Evolutionary conservation across 1,140 invertebrate genomes (phyloP).

Genomic region (Steinernema khuongi): DNA sequence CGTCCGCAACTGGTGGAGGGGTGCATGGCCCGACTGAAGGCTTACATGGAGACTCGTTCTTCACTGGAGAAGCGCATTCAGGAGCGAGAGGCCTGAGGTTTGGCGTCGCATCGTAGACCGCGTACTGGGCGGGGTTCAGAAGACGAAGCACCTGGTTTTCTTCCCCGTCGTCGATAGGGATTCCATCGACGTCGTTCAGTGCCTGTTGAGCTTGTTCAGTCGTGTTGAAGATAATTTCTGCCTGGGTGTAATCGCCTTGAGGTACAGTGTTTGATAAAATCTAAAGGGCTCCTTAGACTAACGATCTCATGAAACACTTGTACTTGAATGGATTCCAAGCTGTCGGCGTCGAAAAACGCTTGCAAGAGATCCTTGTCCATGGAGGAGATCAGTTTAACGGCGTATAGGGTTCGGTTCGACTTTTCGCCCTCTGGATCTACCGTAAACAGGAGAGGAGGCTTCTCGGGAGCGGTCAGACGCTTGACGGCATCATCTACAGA

Average conservation of each 20-base stretch:
- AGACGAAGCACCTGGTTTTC: background rate
- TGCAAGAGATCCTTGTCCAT: background rate
- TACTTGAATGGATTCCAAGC: background rate
- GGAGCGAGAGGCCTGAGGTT: background rate
- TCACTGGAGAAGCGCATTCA: background rate
- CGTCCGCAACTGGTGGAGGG: background rate
- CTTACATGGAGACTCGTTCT: background rate
- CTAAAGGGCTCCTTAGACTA: background rate
- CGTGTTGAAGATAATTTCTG: background rate
- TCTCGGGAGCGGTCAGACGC: background rate
- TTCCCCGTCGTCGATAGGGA: background rate
- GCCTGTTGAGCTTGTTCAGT: background rate
- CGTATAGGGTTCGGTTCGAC: slow-evolving; percentile 1
- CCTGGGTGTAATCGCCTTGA: background rate
- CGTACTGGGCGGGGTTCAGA: background rate
- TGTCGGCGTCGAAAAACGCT: background rate
- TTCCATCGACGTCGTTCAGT: background rate
- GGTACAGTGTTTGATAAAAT: background rate
- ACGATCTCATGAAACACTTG: background rate
- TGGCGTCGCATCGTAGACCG: background rate
- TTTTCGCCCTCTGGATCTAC: background rate
- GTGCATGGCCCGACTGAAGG: background rate
- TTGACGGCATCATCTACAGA: background rate
- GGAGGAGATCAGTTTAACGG: background rate
- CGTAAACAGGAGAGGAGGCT: background rate